Base-by-base conservation (phyloP, 1,140 invertebrate species). In the Frieseomelitta varia region DNA sequence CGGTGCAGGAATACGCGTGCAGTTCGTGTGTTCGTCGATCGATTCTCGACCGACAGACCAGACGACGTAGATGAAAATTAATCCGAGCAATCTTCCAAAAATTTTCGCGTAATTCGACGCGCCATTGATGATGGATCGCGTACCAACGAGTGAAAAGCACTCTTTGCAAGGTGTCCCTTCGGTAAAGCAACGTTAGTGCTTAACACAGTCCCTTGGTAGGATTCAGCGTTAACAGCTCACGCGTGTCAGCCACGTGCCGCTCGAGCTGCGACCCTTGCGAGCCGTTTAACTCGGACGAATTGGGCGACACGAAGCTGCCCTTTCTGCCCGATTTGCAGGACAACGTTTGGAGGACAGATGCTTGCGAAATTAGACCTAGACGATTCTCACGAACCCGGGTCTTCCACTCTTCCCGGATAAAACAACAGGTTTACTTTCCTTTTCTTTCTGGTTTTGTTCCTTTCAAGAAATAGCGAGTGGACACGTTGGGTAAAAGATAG, bases 221-320 rank as follows among this genome's bases (percentile, higher is more conserved):
- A 69, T 58, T 79, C 84, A 67, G 85, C 83, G 91, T 69, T 91
- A 91, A 92, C 91, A 88, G 91, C 79, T 80, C 74, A 79, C 91
- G 88, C 91, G 91, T 92, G 91, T 83, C 87, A 24, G 91, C 69
- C 91, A 91, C 91, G 91, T 92, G 91, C 80, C 85, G 74, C 30
- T 51, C 79, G 79, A 58, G 63, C 58, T 81, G 85, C 79, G 73
- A 72, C 85, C 88, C 79, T 80, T 71, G 63, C 74, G 39, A 8
- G 8, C 83, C 88, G 84, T 87, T 91, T 90, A 91, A 90, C 88
- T 90, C 79, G 71, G 76, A 58, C 81, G 89, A 91, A 91, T 90
- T 89, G 86, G 72, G 56, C 76, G 67, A 51, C 65, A 56, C 58
- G 58, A 87, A 58, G 85, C 68, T 89, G 83, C 78, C 80, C 89